These are phyloP conservation scores for Drosophila virilis DNA, from an alignment of 1,140 invertebrate genomes.

Conservation along the genomic window DNA sequence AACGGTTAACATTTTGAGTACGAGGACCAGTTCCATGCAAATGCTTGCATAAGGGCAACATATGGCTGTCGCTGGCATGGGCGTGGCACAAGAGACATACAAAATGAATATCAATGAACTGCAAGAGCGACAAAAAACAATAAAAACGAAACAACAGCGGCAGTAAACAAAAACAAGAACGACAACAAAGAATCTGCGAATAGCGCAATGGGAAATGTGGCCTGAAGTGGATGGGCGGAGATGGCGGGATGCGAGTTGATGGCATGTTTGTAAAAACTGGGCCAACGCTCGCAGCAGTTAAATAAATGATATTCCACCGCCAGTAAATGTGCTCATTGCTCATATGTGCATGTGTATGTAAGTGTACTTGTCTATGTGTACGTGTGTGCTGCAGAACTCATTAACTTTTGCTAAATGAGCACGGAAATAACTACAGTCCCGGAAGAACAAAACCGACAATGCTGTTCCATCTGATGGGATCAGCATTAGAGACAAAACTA, in stretches of 20 bases:
- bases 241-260: background rate
- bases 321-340: slow-evolving; percentile 20
- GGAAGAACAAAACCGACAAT: slow-evolving; percentile 30
- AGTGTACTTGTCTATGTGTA: slow-evolving; percentile 10
- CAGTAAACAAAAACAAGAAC: slow-evolving; percentile 28
- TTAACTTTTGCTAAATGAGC: slow-evolving; percentile 52
- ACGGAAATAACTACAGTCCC: slow-evolving; percentile 44
- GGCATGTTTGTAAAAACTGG: slow-evolving; percentile 45
- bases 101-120: slow-evolving; percentile 65
- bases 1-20: background rate
- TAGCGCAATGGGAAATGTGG: slow-evolving; percentile 15
- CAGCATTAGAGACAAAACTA: slow-evolving; percentile 33
- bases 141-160: slow-evolving; percentile 16
- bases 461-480: slow-evolving; percentile 34
- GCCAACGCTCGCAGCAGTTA: slow-evolving; percentile 54
- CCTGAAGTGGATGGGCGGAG: background rate
- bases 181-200: slow-evolving; percentile 22
- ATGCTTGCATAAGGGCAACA: slow-evolving; percentile 11
- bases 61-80: slow-evolving; percentile 26
- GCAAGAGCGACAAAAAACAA: slow-evolving; percentile 41
- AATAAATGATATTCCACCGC: slow-evolving; percentile 47
- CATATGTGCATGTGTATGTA: slow-evolving; percentile 12
- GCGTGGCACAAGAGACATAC: slow-evolving; percentile 53
- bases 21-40: slow-evolving; percentile 17
- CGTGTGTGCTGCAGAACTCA: slow-evolving; percentile 37